A percentile compares a stretch with the other conserved stretches of the same genome.
Evolutionary conservation across 2,113 vertebrate species (phyloP).

Genomic region (Rissa tridactyla): DNA sequence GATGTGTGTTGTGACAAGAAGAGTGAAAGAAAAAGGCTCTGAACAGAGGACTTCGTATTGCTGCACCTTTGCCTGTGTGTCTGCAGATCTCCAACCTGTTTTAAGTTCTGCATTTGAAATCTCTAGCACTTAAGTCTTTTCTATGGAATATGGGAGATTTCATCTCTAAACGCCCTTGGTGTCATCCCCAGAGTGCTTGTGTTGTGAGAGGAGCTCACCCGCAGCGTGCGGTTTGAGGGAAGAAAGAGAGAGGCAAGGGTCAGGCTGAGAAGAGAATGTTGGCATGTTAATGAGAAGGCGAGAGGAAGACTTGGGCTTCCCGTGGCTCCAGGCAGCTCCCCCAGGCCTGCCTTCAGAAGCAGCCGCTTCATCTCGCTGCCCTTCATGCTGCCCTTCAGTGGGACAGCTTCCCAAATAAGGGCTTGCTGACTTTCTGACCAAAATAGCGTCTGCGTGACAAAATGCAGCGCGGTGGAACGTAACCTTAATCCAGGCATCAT

Average conservation of each 20-base stretch:
- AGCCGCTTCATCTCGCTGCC: neutral
- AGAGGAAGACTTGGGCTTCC: neutral
- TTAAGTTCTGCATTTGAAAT: neutral
- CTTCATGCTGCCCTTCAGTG: slow-evolving; percentile 60
- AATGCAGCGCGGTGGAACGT: slow-evolving; percentile 45
- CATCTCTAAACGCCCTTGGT: neutral
- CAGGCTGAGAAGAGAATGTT: neutral
- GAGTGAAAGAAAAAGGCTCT: neutral
- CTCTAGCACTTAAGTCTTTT: neutral
- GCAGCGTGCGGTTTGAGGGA: neutral
- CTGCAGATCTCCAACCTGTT: neutral
- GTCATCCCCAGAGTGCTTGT: neutral
- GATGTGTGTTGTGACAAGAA: neutral
- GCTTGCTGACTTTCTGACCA: slow-evolving; percentile 49
- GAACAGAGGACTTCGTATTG: neutral
- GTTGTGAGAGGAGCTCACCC: neutral
- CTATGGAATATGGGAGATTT: neutral
- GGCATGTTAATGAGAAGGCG: neutral
- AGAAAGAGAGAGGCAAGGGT: neutral
- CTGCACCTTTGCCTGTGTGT: neutral
- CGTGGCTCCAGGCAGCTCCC: neutral
- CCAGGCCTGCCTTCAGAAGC: neutral
- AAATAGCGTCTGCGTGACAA: slow-evolving; percentile 72
- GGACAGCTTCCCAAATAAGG: slow-evolving; percentile 70
- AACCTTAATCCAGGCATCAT: slow-evolving; percentile 63